Conservation (phyloP, 2,888 invertebrate species). For the Tenthredo mesomela region DNA sequence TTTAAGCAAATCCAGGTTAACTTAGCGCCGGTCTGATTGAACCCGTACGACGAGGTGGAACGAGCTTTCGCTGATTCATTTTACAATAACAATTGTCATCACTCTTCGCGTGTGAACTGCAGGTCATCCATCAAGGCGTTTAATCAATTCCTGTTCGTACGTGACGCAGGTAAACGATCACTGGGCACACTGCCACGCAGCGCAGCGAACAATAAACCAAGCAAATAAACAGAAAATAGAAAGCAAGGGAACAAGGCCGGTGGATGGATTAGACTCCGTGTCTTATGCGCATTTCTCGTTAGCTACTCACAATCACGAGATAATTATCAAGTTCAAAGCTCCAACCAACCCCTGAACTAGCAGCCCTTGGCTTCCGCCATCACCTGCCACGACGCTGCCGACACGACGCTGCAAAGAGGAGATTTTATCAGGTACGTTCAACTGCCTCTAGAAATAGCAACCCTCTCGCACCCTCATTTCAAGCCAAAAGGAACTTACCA, state of each 20-base stretch:
- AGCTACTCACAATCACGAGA: not conserved
- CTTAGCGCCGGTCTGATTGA: not conserved
- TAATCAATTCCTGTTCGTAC: slow-evolving; percentile 38
- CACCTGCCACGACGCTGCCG: not conserved
- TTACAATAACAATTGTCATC: slow-evolving; percentile 24
- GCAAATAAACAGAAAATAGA: slow-evolving; percentile 19
- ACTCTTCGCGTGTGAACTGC: slow-evolving; percentile 5
- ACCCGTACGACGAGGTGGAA: not conserved
- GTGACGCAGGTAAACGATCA: slow-evolving; percentile 29
- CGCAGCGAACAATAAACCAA: slow-evolving; percentile 7
- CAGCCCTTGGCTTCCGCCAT: not conserved
- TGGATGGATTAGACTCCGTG: not conserved
- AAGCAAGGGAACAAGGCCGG: not conserved
- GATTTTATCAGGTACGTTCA: slow-evolving; percentile 25
- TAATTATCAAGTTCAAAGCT: slow-evolving; percentile 14
- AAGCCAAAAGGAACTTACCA: not conserved
- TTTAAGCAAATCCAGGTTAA: slow-evolving; percentile 22
- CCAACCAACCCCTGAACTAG: not conserved
- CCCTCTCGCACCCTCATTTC: not conserved
- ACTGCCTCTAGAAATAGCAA: slow-evolving; percentile 11
- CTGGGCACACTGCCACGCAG: slow-evolving; percentile 6
- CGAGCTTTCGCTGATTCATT: slow-evolving; percentile 13
- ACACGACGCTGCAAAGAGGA: not conserved
- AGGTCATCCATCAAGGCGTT: slow-evolving; percentile 19
- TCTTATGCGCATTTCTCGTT: slow-evolving; percentile 9